Conservation (phyloP, 2,797 vertebrate species). For the Intellagama lesueurii region DNA sequence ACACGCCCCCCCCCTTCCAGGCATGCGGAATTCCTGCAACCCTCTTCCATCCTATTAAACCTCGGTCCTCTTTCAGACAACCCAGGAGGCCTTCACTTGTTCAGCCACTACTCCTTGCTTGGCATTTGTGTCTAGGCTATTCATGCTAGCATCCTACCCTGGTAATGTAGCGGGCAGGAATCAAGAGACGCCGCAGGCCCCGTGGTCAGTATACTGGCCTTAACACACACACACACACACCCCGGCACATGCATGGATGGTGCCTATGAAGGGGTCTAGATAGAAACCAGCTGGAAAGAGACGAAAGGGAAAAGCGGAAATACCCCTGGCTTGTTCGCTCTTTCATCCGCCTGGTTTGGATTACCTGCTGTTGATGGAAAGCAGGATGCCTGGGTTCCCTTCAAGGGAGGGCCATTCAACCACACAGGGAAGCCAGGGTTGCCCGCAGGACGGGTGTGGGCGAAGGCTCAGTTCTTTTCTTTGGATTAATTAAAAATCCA, state of each 20-base stretch:
- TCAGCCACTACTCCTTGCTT: neutral
- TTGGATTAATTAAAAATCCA: neutral
- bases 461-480: neutral
- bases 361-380: conserved; percentile 44
- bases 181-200: no score
- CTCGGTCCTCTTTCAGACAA: neutral
- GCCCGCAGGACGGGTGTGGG: neutral
- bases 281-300: conserved; percentile 43
- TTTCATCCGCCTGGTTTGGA: conserved; percentile 39
- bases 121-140: neutral
- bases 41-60: neutral
- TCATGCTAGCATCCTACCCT: neutral
- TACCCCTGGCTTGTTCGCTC: conserved; percentile 32
- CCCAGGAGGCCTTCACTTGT: no score
- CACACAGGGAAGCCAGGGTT: neutral
- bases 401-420: neutral
- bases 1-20: neutral
- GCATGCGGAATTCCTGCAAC: neutral
- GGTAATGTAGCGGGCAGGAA: neutral
- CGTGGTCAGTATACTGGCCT: neutral
- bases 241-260: neutral
- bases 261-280: conserved; percentile 19
- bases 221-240: neutral
- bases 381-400: conserved; percentile 24
- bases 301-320: conserved; percentile 26